phyloP scores from a whole-genome alignment of 2,113 vertebrate genomes.

The Heterotis niloticus region DNA sequence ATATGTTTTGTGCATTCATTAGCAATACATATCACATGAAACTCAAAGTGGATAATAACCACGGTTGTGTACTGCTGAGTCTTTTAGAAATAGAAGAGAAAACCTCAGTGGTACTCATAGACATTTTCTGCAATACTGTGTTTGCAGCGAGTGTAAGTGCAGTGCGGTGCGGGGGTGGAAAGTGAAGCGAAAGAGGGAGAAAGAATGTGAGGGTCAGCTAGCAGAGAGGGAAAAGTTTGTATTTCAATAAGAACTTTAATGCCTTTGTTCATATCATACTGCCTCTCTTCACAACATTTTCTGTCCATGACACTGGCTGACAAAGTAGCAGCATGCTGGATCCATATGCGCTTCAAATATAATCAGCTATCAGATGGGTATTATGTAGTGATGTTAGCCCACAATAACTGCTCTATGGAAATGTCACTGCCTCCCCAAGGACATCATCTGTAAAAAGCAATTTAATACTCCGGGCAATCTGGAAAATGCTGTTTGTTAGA shows the following conservation, averaged over 20 bases:
- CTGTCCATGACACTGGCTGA: not conserved
- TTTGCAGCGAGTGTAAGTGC: not conserved
- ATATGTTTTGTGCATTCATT: too few relatives aligned
- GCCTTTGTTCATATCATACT: not conserved
- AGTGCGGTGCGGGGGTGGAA: not conserved
- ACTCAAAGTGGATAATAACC: not conserved
- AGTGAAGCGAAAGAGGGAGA: not conserved
- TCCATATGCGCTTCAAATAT: not conserved
- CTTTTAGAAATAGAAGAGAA: not conserved
- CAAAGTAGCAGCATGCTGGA: not conserved
- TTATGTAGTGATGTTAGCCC: not conserved
- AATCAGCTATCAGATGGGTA: not conserved
- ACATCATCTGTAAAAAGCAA: conserved; percentile 9
- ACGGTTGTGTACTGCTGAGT: not conserved
- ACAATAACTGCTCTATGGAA: not conserved
- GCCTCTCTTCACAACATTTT: not conserved
- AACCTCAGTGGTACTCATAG: not conserved
- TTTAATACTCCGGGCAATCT: not conserved
- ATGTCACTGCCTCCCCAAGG: not conserved
- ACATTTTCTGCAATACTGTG: not conserved
- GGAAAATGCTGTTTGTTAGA: not conserved
- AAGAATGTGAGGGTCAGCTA: not conserved
- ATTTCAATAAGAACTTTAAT: conserved; percentile 1
- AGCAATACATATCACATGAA: not conserved
- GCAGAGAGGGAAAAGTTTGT: not conserved